A percentile compares a stretch with the other conserved stretches of the same genome.
Conservation (phyloP, 2,888 invertebrate species). For the Ophraella communa region DNA sequence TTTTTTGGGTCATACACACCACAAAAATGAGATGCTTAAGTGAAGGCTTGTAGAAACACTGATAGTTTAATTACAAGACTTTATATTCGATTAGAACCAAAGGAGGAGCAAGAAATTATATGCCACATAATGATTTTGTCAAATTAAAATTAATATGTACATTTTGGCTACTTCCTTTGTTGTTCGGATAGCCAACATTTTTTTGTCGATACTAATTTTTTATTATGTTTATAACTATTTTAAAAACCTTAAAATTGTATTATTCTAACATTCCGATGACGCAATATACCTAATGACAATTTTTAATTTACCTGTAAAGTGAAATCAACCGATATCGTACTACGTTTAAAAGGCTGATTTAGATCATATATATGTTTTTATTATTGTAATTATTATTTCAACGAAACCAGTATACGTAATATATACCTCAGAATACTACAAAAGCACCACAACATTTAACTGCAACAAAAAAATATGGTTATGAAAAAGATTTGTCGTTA, state of each 20-base stretch:
- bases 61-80: background rate
- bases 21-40: background rate
- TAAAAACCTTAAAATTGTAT: too few species aligned
- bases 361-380: conserved; percentile 40
- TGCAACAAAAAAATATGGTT: conserved; percentile 11
- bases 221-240: too few species aligned
- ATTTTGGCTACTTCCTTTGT: too few species aligned
- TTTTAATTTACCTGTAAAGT: conserved; percentile 24
- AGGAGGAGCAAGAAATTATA: too few species aligned
- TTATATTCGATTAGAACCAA: too few species aligned
- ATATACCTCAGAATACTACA: conserved; percentile 64
- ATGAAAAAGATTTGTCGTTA: conserved; percentile 16
- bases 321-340: conserved; percentile 38
- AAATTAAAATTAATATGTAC: too few species aligned
- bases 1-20: background rate
- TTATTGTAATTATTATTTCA: conserved; percentile 32
- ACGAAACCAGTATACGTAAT: conserved; percentile 68
- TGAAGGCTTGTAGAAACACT: background rate
- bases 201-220: too few species aligned
- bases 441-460: conserved; percentile 25
- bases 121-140: too few species aligned
- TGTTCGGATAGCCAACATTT: too few species aligned
- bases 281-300: conserved; percentile 8
- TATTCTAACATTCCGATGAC: conserved; percentile 6
- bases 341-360: conserved; percentile 49